A percentile compares a stretch with the other conserved stretches of the same genome.
phyloP scores from a whole-genome alignment of 2,888 invertebrate genomes.

The Agrotis clavis region DNA sequence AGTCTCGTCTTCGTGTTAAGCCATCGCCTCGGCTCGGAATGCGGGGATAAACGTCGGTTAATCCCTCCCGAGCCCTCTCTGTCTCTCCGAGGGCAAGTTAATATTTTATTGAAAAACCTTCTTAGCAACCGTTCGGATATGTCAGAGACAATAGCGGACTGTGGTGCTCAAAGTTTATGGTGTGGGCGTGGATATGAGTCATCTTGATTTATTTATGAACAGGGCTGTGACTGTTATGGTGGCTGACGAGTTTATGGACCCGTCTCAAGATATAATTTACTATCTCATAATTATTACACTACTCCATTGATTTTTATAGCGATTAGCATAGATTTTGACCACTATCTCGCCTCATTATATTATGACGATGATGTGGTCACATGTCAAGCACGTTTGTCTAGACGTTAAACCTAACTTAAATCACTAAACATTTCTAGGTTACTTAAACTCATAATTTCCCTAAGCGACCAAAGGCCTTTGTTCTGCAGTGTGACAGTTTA shows the following conservation, averaged over 20 bases:
- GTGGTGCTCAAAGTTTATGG: conserved; percentile 54
- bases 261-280: not conserved
- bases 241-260: not conserved
- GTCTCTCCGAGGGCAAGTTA: conserved; percentile 67
- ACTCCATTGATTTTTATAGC: too few relatives aligned
- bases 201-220: not conserved
- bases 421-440: too few relatives aligned
- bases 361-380: too few relatives aligned
- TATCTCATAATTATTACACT: not conserved
- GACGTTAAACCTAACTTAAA: too few relatives aligned
- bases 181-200: conserved; percentile 3
- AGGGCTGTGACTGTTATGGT: not conserved
- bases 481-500: not conserved
- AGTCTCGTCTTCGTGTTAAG: conserved; percentile 62
- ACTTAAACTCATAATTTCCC: not conserved
- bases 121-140: conserved; percentile 64
- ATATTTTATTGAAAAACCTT: conserved; percentile 71
- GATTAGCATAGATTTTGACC: too few relatives aligned
- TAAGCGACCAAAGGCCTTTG: not conserved
- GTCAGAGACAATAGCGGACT: conserved; percentile 61
- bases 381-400: too few relatives aligned
- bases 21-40: conserved; percentile 59
- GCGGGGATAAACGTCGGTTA: conserved; percentile 68
- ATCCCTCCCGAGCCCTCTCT: conserved; percentile 63
- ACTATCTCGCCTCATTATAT: too few relatives aligned